Evolutionary conservation across 2,113 vertebrate genomes (phyloP), one percentile per base, ranked within the genome.

Genomic region (Manacus vitellinus): DNA sequence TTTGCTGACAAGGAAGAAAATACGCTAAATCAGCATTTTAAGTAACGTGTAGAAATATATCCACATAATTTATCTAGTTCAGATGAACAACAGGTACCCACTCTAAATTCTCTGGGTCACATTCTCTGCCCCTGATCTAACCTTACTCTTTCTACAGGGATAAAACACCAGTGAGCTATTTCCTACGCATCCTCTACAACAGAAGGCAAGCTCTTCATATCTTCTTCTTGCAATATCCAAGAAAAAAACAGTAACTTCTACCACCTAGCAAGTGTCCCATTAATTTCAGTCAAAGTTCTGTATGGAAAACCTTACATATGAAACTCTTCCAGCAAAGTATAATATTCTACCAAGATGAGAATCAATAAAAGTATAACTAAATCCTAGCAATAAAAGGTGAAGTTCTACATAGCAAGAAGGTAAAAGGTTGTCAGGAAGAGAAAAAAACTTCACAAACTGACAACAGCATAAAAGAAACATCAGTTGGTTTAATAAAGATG

Each of bases 391-490:
- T 51, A 84, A 47, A 78, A 92, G 71, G 44, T 49, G 35, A 63
- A 65, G 33, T 18, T 41, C 49, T 41, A 39, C 65, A 44, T 6
- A 86, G 14, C 11, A 43, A 27, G 30, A 77, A 80, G 21, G 46
- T 58, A 87, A 84, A 87, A 63, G 12, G 6, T 10, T 68, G 13
- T 56, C 73, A 87, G 19, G 23, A 77, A 51, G 77, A 81, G 16
- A 89, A 6, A 92, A 92, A 89, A 79, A 5, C 39, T 91, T 63
- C 61, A 81, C 30, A 78, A 67, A 77, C 9, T 3, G 1, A 76
- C 59, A 77, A 59, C 12, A 43, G 43, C 28, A 51, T 78, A 87
- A 85, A 89, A 85, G 52, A 89, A 91, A 43, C 24, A 95, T 72
- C 84, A 78, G 8, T 35, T 75, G 72, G 54, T 83, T 82, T 89